Conservation (phyloP, 2,797 vertebrate genomes). For the Hyperoplus immaculatus region DNA sequence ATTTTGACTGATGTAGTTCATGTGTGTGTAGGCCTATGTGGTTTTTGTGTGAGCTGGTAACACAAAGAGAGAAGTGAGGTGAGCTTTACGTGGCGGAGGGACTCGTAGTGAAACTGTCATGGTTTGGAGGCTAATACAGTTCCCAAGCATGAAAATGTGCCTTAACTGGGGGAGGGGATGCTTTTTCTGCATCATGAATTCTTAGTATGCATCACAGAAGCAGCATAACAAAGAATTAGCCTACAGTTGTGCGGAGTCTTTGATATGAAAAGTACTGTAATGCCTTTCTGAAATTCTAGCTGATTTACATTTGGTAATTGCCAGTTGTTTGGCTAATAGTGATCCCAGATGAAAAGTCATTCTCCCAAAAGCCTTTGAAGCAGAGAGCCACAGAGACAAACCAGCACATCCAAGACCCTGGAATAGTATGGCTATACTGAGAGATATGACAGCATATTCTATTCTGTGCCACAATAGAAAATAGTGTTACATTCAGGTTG, state of each 20-base stretch:
- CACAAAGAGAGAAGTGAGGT: not conserved
- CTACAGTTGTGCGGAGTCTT: not conserved
- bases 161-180: not conserved
- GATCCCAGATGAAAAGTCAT: not conserved
- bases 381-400: not conserved
- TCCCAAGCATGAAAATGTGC: not conserved
- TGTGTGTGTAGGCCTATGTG: not conserved
- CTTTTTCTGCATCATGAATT: not conserved
- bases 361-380: conserved; percentile 11
- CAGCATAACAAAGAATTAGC: not conserved
- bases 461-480: not conserved
- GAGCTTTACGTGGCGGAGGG: conserved; percentile 38
- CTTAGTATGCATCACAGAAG: not conserved
- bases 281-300: conserved; percentile 10
- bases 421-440: not conserved
- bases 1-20: conserved; percentile 6
- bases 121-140: not conserved
- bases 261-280: not conserved
- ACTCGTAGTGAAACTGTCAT: conserved; percentile 37
- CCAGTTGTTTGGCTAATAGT: not conserved
- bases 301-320: not conserved
- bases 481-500: not conserved
- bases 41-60: not conserved
- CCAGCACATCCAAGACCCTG: not conserved
- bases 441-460: not conserved